Evolutionary conservation across 2,797 vertebrate genomes (phyloP), one percentile per base, ranked within the genome.

Genomic region (Triplophysa yarkandensis): DNA sequence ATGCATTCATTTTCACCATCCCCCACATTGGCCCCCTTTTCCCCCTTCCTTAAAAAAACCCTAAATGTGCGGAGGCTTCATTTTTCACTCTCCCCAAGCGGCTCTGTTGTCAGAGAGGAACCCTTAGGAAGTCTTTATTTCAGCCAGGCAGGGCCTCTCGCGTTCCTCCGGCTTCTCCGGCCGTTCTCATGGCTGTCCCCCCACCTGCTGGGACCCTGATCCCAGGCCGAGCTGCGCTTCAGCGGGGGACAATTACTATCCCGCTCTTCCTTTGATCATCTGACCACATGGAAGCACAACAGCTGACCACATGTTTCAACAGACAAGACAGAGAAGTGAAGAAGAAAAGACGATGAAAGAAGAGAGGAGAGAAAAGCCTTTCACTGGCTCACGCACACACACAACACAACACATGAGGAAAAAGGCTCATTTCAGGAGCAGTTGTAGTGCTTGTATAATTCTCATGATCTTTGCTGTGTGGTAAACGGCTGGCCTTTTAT

Each of bases 241-340:
- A 95, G 95, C 93, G 89, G 96, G 85, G 95, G 94, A 98, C 96
- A 98, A 98, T 98, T 97, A 98, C 94, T 92, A 93, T 95, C 93
- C 93, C 93, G 93, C 94, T 93, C 92, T 92, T 89, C 92, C 97
- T 98, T 98, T 99, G 97, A 99, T 98, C 96, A 96, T 97, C 96
- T 99, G 96, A 96, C 97, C 96, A 97, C 97, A 98, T 98, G 95
- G 95, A 96, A 96, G 94, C 95, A 94, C 95, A 97, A 97, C 96
- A 98, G 96, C 97, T 98, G 96, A 98, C 96, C 97, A 98, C 97
- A 98, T 98, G 95, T 99, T 98, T 97, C 93, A 96, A 94, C 94
- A 95, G 95, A 96, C 95, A 95, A 95, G 95, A 90, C 95, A 87
- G 34, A 72, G 77, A 77, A 75, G 54, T 66, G 72, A 55, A 9